Evolutionary conservation across 2,113 vertebrate genomes (phyloP).

Genomic region (Litocranius walleri): DNA sequence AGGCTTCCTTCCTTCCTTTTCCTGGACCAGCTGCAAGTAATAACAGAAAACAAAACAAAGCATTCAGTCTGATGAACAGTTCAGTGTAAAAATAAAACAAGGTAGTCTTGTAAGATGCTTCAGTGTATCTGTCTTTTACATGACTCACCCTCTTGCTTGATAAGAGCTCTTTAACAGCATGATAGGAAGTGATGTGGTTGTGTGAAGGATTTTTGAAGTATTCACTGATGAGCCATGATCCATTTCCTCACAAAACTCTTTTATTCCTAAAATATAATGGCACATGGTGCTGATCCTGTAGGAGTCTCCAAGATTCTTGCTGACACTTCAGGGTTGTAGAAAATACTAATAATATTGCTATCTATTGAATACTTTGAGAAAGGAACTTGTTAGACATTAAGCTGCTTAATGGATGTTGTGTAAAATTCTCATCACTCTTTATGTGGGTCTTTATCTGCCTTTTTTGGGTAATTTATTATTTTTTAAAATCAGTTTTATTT

Average conservation of each 20-base stretch:
- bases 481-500: not conserved
- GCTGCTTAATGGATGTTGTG: not conserved
- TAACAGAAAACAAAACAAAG: not conserved
- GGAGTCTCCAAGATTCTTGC: not conserved
- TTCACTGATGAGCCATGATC: not conserved
- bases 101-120: not conserved
- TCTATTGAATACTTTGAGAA: not conserved
- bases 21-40: conserved; percentile 22
- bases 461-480: not conserved
- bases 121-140: not conserved
- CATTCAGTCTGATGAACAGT: not conserved
- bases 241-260: not conserved
- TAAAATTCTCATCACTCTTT: not conserved
- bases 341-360: not conserved
- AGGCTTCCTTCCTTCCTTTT: not conserved
- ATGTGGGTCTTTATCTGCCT: not conserved
- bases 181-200: not conserved
- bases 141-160: not conserved
- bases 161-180: not conserved
- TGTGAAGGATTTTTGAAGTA: not conserved
- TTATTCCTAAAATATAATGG: not conserved
- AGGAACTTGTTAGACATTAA: not conserved
- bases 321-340: not conserved
- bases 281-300: not conserved
- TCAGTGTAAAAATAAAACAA: not conserved